Evolutionary conservation across 1,140 invertebrate genomes (phyloP).

Genomic region (Drosophila ananassae): DNA sequence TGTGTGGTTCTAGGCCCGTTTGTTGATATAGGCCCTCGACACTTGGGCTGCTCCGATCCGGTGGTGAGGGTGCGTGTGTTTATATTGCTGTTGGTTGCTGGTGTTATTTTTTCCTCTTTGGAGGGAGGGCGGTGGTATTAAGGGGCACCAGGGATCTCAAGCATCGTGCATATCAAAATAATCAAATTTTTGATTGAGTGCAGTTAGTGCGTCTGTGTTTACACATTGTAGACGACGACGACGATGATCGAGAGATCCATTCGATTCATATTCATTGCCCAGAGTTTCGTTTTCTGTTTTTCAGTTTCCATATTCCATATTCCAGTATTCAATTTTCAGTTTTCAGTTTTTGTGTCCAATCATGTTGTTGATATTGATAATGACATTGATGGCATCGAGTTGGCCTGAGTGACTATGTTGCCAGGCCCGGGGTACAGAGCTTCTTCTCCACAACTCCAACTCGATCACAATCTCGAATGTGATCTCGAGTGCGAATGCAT

Average conservation of each 20-base stretch:
- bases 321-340: constrained; percentile 33
- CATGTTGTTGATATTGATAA: constrained; percentile 83
- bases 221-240: constrained; percentile 40
- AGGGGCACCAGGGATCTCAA: constrained; percentile 44
- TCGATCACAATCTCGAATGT: constrained; percentile 39
- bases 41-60: constrained; percentile 29
- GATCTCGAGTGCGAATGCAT: constrained; percentile 77
- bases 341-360: constrained; percentile 69
- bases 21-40: constrained; percentile 67
- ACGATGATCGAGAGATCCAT: constrained; percentile 21
- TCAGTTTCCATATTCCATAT: constrained; percentile 40
- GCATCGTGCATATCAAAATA: constrained; percentile 78
- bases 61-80: constrained; percentile 42
- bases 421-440: constrained; percentile 19
- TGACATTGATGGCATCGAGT: constrained; percentile 82
- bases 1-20: constrained; percentile 31
- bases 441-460: constrained; percentile 22
- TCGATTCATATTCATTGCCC: constrained; percentile 32
- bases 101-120: constrained; percentile 13
- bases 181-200: constrained; percentile 82
- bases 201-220: constrained; percentile 80
- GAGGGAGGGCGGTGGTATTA: no score
- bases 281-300: constrained; percentile 38
- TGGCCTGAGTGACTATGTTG: constrained; percentile 71
- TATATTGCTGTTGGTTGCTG: constrained; percentile 35